Evolutionary conservation across 2,113 vertebrate genomes (phyloP), one percentile per base, ranked within the genome.

Genomic region (Syngnathus typhle): DNA sequence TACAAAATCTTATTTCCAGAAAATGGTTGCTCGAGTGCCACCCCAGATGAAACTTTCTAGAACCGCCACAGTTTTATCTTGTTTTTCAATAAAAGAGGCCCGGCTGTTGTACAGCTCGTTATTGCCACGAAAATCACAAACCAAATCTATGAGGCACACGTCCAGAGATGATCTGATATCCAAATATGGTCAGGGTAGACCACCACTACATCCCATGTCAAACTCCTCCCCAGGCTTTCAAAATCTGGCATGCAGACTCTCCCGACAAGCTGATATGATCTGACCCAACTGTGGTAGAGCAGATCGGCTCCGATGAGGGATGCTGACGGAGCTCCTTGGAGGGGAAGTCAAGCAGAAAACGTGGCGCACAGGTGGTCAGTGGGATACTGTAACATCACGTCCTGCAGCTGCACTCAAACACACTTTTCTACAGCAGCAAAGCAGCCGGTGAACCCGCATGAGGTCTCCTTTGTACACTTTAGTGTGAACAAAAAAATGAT

Each of bases 281-380:
- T 0, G 15, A 62, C 44, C 69, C 72, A 78, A 74, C 47, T 69
- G 62, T 59, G 72, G 75, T 65, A 52, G 65, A 74, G 69, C 68
- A 68, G 43, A 69, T 18, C 67, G 73, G 76, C 77, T 54, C 55
- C 52, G 75, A 86, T 85, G 76, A 39, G 81, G 81, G 78, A 79
- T 19, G 84, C 67, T 85, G 89, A 87, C 58, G 64, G 87, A 74
- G 83, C 67, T 77, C 87, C 86, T 91, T 87, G 82, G 55, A 84
- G 21, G 41, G 69, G 75, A 84, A 85, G 68, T 74, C 71, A 70
- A 83, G 89, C 88, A 87, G 82, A 89, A 89, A 84, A 82, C 66
- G 74, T 73, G 77, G 74, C 71, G 74, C 81, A 76, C 91, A 91
- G 91, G 91, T 92, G 91, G 85, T 88, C 83, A 67, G 70, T 84